These are phyloP conservation scores for Minunthozetes semirufus DNA, from an alignment of 2,888 invertebrate genomes.

Conservation along the genomic window DNA sequence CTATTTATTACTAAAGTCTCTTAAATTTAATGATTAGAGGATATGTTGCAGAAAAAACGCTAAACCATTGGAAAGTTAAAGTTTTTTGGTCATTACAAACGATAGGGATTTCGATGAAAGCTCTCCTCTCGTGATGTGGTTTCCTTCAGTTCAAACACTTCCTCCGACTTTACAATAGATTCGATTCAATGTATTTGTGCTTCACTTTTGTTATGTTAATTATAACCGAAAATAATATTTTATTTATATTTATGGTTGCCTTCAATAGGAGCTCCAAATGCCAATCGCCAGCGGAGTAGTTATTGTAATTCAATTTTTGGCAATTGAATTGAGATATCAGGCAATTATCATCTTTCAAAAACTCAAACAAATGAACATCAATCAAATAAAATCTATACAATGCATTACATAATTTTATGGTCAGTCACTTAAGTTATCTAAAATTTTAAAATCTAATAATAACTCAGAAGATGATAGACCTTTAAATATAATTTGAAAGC, in stretches of 20 bases:
- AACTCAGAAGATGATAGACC: too few species aligned
- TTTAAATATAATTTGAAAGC: background rate
- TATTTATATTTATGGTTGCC: slow-evolving; percentile 9
- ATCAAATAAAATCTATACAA: too few species aligned
- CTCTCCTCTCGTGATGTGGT: background rate
- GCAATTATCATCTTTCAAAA: too few species aligned
- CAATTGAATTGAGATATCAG: too few species aligned
- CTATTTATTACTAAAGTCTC: too few species aligned
- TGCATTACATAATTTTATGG: too few species aligned
- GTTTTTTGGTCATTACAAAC: slow-evolving; percentile 7
- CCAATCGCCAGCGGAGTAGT: background rate
- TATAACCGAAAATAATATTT: slow-evolving; percentile 1
- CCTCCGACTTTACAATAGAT: slow-evolving; percentile 5
- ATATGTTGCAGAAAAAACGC: background rate
- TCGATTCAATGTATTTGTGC: background rate
- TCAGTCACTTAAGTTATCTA: too few species aligned
- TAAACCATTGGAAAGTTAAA: background rate
- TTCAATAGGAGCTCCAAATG: background rate
- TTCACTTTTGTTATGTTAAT: slow-evolving; percentile 29
- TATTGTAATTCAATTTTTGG: too few species aligned
- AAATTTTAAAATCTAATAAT: too few species aligned
- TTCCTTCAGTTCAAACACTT: slow-evolving; percentile 20
- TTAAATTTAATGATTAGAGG: too few species aligned
- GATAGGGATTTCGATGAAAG: background rate
- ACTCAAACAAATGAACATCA: too few species aligned